Percentiles rank a stretch among this genome's conserved stretches.
These are phyloP conservation scores for Zaprionus tsacasi DNA, from an alignment of 1,140 invertebrate species.

Conservation along the genomic window DNA sequence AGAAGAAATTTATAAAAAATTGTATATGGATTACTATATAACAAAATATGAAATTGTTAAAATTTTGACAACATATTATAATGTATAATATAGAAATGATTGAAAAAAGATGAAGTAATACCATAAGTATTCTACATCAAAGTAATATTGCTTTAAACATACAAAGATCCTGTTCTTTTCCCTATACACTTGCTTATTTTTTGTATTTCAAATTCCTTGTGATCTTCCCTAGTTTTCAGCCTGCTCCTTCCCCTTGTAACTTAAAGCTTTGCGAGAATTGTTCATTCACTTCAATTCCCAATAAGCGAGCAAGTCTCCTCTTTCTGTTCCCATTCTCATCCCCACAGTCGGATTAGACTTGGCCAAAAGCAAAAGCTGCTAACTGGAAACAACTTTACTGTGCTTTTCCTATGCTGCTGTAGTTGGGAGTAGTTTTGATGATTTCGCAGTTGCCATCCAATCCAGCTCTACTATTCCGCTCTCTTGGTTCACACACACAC, in stretches of 20 bases:
- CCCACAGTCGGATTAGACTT: conserved; percentile 50
- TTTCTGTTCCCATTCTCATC: conserved; percentile 22
- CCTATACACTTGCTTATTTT: no score
- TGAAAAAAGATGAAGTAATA: no score
- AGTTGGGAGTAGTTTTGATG: conserved; percentile 37
- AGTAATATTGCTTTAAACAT: no score
- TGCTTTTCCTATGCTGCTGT: conserved; percentile 16
- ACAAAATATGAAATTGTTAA: no score
- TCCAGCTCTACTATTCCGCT: conserved; percentile 14
- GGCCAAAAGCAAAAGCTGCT: conserved; percentile 45
- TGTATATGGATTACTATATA: no score
- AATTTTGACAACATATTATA: no score
- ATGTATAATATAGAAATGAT: no score
- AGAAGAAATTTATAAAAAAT: no score
- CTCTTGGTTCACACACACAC: conserved; percentile 24
- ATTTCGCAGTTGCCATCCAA: conserved; percentile 46
- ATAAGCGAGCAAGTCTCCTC: conserved; percentile 9
- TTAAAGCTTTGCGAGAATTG: conserved; percentile 17
- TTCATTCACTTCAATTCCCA: conserved; percentile 26
- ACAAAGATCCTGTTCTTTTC: no score
- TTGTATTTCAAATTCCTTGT: background rate
- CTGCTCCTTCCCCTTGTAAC: conserved; percentile 12
- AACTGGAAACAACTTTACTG: conserved; percentile 28
- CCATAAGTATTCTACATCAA: no score
- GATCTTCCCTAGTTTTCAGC: background rate